phyloP scores from a whole-genome alignment of 2,113 vertebrate species.

The Burhinus oedicnemus region DNA sequence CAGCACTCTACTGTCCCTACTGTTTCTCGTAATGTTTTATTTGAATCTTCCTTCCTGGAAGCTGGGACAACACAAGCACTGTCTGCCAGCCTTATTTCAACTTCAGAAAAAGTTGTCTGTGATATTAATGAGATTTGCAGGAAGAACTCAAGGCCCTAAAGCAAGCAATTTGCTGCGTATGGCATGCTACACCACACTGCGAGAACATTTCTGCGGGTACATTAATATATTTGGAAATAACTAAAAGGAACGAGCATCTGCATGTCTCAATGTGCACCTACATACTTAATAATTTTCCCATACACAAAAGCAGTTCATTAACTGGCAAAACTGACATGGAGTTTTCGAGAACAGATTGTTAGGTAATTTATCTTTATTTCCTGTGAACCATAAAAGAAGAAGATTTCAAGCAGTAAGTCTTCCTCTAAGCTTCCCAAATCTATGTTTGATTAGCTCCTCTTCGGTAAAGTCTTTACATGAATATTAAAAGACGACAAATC shows the following conservation, averaged over 20 bases:
- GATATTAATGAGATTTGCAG: not conserved
- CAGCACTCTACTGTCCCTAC: not conserved
- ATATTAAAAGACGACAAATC: not conserved
- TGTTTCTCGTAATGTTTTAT: not conserved
- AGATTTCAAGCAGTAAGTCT: not conserved
- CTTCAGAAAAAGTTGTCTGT: not conserved
- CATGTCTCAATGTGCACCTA: not conserved
- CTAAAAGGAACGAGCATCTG: not conserved
- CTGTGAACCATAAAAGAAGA: not conserved
- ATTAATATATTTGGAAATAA: not conserved
- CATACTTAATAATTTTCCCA: rapidly evolving
- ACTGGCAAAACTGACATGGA: not conserved
- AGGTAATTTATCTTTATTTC: not conserved
- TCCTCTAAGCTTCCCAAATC: not conserved
- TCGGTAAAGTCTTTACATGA: not conserved
- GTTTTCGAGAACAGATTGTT: not conserved
- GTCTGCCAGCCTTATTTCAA: not conserved
- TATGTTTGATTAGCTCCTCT: not conserved
- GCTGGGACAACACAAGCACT: not conserved
- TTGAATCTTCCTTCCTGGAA: not conserved
- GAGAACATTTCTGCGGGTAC: not conserved
- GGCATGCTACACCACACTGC: not conserved
- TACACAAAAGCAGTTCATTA: not conserved
- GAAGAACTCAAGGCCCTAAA: not conserved
- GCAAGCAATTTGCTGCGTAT: not conserved